Evolutionary conservation across 2,888 invertebrate genomes (phyloP), one percentile per base, ranked within the genome.

Genomic region (Lordiphosa andalusiaca): DNA sequence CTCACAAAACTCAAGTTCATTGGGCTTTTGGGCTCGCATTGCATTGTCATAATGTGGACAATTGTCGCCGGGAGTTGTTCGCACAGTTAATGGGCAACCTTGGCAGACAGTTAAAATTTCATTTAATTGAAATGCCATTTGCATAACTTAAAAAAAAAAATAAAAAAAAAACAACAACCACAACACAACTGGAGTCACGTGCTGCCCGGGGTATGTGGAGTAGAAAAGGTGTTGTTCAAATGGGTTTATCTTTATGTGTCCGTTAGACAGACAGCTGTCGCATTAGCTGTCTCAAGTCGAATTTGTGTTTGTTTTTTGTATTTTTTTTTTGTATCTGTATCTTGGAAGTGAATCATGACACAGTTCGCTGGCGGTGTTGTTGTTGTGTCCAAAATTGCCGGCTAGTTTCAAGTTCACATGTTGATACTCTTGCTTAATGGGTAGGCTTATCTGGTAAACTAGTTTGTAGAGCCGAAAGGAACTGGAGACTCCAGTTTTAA

Each of bases 81-180:
- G 57, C 81, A 77, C 68, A 62, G 71, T 69, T 78, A 71, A 78
- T 71, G 67, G 71, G 54, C 77, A 74, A 82, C 77, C 82, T 82
- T 78, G 48, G 65, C 58, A 67, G 65, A 65, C 55, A 47, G 53
- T 54, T 64, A 67, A 54, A 73, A 74, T 72, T 69, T 62, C 65
- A 49, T 75, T 82, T 80, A 82, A 82, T 78, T 78, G 83, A 78
- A 80, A 69, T 73, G 66, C 83, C 76, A 82, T 78, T 78, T 78
- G 80, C 83, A 78, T 69, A 71, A 76, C 68, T 54, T 57, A 58
- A 52, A n/a, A n/a, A n/a, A n/a, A n/a, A n/a, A n/a, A n/a, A n/a
- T n/a, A n/a, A n/a, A n/a, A n/a, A n/a, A n/a, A n/a, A n/a, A 42
- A 37, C 49, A 55, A 42, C 39, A 46, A 42, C 61, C 53, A 57